phyloP scores from a whole-genome alignment of 2,888 invertebrate species.

The Lasioglossum vierecki region DNA sequence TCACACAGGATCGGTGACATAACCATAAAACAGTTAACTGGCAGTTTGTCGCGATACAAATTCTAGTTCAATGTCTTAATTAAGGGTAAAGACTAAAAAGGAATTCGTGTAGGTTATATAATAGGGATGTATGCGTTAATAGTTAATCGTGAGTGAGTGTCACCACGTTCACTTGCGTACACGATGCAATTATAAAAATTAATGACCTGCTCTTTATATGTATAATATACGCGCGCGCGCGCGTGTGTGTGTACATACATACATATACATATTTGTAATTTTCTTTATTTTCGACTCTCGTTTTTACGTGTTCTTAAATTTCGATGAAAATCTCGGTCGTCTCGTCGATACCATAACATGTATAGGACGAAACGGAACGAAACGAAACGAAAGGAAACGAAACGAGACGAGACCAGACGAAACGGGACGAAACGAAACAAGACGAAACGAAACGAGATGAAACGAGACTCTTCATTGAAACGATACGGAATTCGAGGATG shows the following conservation, averaged over 20 bases:
- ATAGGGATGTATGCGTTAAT: slow-evolving; percentile 76
- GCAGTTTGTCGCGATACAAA: not conserved
- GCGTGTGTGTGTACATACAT: not conserved
- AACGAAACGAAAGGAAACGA: not conserved
- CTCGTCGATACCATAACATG: slow-evolving; percentile 1
- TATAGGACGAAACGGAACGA: not conserved
- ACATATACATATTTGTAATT: not conserved
- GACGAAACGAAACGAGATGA: not conserved
- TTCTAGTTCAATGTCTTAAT: not conserved
- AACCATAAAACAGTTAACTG: not conserved
- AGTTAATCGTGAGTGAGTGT: slow-evolving; percentile 72
- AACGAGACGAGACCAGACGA: not conserved
- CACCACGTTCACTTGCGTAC: slow-evolving; percentile 61
- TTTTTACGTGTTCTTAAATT: not conserved
- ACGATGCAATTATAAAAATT: slow-evolving; percentile 36
- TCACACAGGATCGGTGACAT: not conserved
- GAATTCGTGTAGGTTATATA: slow-evolving; percentile 75
- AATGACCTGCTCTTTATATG: not conserved
- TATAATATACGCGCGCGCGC: no score
- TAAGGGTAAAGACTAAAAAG: slow-evolving; percentile 40
- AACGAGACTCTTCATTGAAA: not conserved
- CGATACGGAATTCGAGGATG: not conserved
- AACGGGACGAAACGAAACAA: not conserved
- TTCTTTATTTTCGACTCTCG: not conserved
- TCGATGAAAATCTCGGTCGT: not conserved